These are phyloP conservation scores for Araneus ventricosus DNA, from an alignment of 1,140 invertebrate genomes.

Conservation along the genomic window DNA sequence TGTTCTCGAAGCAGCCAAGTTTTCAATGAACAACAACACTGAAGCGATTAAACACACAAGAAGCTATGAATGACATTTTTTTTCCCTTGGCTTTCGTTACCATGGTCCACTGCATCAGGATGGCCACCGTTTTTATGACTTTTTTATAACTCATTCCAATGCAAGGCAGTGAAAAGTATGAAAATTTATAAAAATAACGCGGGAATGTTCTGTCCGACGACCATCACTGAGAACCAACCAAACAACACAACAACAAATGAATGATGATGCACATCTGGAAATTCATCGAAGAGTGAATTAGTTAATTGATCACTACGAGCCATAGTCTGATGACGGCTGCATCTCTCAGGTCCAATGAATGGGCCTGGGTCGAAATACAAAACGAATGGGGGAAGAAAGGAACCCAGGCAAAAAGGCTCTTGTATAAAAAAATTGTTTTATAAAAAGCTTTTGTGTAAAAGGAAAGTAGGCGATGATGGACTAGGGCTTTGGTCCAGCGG, in stretches of 20 bases:
- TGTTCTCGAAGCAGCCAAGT: constrained; percentile 26
- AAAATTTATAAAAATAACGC: constrained; percentile 74
- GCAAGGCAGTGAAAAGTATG: constrained; percentile 73
- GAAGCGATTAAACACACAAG: constrained; percentile 61
- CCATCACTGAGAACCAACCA: constrained; percentile 23
- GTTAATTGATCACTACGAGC: constrained; percentile 38
- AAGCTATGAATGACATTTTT: constrained; percentile 49
- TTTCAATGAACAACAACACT: constrained; percentile 31
- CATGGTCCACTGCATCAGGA: constrained; percentile 22
- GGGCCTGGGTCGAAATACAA: constrained; percentile 6
- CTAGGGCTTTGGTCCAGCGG: constrained; percentile 64
- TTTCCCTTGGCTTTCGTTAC: background rate
- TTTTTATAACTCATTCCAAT: constrained; percentile 35
- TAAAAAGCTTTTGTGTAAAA: constrained; percentile 69
- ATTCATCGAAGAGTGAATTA: constrained; percentile 1
- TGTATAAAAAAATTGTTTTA: constrained; percentile 41
- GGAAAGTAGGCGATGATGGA: constrained; percentile 66
- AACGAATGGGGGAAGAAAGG: constrained; percentile 26
- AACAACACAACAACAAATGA: constrained; percentile 20
- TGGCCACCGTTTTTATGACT: constrained; percentile 29
- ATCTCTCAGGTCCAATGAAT: background rate
- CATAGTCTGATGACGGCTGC: background rate
- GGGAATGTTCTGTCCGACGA: constrained; percentile 67
- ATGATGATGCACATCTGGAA: constrained; percentile 16
- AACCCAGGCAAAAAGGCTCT: constrained; percentile 37